These are phyloP conservation scores for Leptinotarsa texana DNA, from an alignment of 1,140 invertebrate species.

Conservation along the genomic window DNA sequence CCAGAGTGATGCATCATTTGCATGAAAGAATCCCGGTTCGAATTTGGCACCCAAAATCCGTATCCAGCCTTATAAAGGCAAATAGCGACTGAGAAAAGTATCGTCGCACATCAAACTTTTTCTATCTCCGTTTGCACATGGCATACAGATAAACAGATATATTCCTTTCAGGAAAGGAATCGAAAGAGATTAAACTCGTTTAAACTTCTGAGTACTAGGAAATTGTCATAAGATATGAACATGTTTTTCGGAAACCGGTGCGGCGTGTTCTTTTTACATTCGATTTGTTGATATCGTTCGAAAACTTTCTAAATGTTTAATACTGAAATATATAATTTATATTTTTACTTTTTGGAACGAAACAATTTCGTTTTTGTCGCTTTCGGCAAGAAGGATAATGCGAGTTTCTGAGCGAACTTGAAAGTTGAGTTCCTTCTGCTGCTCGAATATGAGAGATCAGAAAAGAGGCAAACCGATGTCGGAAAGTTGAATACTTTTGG, in stretches of 20 bases:
- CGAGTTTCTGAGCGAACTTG: not conserved
- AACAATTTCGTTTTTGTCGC: conserved; percentile 13
- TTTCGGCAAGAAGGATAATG: not conserved
- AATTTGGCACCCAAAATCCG: too few relatives aligned
- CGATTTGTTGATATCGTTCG: not conserved
- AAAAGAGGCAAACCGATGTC: not conserved
- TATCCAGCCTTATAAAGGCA: too few relatives aligned
- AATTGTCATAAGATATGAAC: conserved; percentile 15
- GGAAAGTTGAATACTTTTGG: not conserved
- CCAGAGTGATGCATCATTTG: too few relatives aligned
- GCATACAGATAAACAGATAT: conserved; percentile 1
- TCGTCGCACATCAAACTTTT: too few relatives aligned
- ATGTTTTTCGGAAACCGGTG: not conserved
- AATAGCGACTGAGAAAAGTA: too few relatives aligned
- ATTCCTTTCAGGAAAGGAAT: not conserved
- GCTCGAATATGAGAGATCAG: not conserved
- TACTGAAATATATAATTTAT: conserved; percentile 10
- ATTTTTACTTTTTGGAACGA: conserved; percentile 14
- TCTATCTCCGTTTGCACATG: not conserved
- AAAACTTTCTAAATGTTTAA: conserved; percentile 7
- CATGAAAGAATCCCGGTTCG: too few relatives aligned
- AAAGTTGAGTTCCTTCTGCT: not conserved
- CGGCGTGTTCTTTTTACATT: not conserved
- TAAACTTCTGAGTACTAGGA: conserved; percentile 9
- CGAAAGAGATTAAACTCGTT: conserved; percentile 13